Evolutionary conservation across 2,797 vertebrate genomes (phyloP).

Genomic region (Rhyacichthys aspro): DNA sequence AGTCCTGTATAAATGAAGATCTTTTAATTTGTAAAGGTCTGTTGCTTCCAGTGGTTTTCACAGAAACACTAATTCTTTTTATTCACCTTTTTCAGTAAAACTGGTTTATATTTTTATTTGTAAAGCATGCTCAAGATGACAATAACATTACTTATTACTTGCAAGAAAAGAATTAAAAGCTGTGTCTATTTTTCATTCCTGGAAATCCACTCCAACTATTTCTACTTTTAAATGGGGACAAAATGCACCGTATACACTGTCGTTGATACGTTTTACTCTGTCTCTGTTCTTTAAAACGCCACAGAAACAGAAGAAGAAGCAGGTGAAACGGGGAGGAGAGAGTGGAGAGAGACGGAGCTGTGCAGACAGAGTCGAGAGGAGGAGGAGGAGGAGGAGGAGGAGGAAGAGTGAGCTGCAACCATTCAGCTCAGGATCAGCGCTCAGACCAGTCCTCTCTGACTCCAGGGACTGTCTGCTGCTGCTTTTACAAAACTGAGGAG

Average conservation of each 20-base stretch:
- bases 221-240: not conserved
- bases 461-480: constrained; percentile 11
- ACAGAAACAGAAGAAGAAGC: not conserved
- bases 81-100: not conserved
- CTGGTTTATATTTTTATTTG: too few species aligned
- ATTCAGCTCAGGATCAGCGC: constrained; percentile 40
- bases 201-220: too few species aligned
- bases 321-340: constrained; percentile 4
- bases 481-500: constrained; percentile 3
- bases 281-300: not conserved
- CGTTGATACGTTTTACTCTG: too few species aligned
- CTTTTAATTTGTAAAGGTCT: too few species aligned
- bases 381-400: constrained; percentile 8
- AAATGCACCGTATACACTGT: not conserved
- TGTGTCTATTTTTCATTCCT: too few species aligned
- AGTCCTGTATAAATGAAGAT: too few species aligned
- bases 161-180: too few species aligned
- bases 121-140: too few species aligned
- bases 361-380: constrained; percentile 11
- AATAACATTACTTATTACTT: too few species aligned
- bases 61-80: too few species aligned
- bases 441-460: constrained; percentile 28
- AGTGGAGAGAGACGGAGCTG: not conserved
- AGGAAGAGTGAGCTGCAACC: constrained; percentile 22
- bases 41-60: too few species aligned